A percentile compares a stretch with the other conserved stretches of the same genome.
These are phyloP conservation scores for Neogobius melanostomus DNA, from an alignment of 2,113 vertebrate species.

Conservation along the genomic window DNA sequence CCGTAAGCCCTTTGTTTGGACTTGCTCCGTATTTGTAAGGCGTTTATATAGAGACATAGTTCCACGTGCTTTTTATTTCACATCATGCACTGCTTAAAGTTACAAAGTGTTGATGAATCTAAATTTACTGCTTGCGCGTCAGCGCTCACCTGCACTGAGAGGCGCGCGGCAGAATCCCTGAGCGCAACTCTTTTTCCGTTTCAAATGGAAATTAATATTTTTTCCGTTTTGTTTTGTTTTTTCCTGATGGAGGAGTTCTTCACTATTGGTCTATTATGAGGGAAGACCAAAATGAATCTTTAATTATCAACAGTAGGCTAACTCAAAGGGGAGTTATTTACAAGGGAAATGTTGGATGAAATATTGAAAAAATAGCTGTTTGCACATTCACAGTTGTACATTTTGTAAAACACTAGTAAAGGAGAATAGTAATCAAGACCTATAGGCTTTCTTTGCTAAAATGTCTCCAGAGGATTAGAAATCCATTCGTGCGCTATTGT, in stretches of 20 bases:
- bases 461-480: too few species aligned
- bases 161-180: conserved; percentile 50
- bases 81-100: conserved; percentile 49
- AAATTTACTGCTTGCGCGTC: conserved; percentile 54
- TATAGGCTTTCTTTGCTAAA: too few species aligned
- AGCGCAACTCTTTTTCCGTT: conserved; percentile 50
- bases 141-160: conserved; percentile 65
- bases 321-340: too few species aligned
- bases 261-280: conserved; percentile 54
- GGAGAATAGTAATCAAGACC: too few species aligned
- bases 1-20: conserved; percentile 16
- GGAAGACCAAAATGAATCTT: conserved; percentile 30
- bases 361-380: too few species aligned
- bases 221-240: conserved; percentile 14
- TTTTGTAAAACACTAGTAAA: too few species aligned
- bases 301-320: too few species aligned
- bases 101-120: conserved; percentile 60
- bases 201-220: conserved; percentile 65
- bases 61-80: conserved; percentile 25
- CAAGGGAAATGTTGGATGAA: too few species aligned
- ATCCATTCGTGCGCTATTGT: too few species aligned
- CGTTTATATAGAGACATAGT: conserved; percentile 19
- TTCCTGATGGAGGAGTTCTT: conserved; percentile 62
- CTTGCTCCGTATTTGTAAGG: conserved; percentile 35
- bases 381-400: too few species aligned